Base-by-base conservation (phyloP, 2,113 vertebrate species). In the Larimichthys crocea region DNA sequence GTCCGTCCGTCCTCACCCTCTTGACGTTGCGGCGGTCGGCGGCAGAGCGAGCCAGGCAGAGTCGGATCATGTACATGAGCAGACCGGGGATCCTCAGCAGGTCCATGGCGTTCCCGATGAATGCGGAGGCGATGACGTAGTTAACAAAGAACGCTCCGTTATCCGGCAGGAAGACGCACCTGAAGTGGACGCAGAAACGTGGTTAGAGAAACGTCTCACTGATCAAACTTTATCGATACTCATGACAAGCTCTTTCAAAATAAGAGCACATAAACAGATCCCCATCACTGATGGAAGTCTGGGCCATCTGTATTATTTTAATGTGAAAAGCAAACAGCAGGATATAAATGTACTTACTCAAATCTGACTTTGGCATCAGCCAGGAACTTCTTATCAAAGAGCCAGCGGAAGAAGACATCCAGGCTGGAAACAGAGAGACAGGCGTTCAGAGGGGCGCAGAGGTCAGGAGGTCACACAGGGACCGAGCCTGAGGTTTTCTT, bases 51-150 rank as follows among this genome's bases (percentile, higher is more conserved):
- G 98, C 98, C 92, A 99, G 94, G 85, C 97, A 99, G 82, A 99
- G 96, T 4, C 98, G 96, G 68, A 99, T 98, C 97, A 99, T 99
- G 95, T 99, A 99, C 97, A 99, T 98, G 76, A 99, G 96, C 79
- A 99, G 94, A n/a, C 98, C 98, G 0, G 98, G 98, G 88, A 99
- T 99, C 68, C 98, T 96, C 84, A 99, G 95, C 88, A 99, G 95
- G 89, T 99, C 98, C 98, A 99, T 99, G 91, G 97, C 98, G 0
- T 98, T 99, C n/a, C 98, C 98, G 0, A 99, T 99, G 91, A 99
- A 99, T 3, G 98, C 98, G 0, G 98, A 99, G 70, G 98, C 97
- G 3, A 99, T 99, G 75, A 99, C 98, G 0, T 99, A 99, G 94
- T 99, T 99, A 81, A 99, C 98, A 0, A 99, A 99, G 95, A 99